Base-by-base conservation (phyloP, 1,140 invertebrate genomes). In the Scylla paramamosain region DNA sequence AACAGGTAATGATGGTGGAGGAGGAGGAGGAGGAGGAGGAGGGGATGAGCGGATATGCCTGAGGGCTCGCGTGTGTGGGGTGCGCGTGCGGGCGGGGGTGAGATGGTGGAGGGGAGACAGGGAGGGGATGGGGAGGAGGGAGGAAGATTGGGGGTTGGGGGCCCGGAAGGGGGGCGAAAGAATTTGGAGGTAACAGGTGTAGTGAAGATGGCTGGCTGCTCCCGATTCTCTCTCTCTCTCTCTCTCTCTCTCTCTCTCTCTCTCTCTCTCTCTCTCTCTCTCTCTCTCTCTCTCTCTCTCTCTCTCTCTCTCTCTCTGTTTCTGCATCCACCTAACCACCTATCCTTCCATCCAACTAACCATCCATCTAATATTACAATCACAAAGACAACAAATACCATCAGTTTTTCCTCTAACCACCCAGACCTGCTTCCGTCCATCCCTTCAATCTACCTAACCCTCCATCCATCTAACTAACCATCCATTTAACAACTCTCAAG, bases 241-340 rank as follows among this genome's bases (percentile, higher is more conserved):
- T 20, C 29, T n/a, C 90, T 52, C 52, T 29, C 25, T 6, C 16
- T 28, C 6, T 28, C 29, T 59, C 90, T 59, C 90, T 91, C 90
- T 59, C 46, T 91, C 45, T 59, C 20, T 91, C 90, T 91, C 90
- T 59, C 39, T 48, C 12, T 91, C 25, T 29, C 90, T 91, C 90
- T 25, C 45, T 91, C 90, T 52, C 90, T 52, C 87, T 25, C 46
- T 45, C 4, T 32, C 28, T 32, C 84, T 31, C n/a, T 29, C 12
- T 31, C 84, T 31, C 84, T 87, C 39, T 29, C 28, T 32, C 84
- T 31, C n/a, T 29, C 12, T 31, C 84, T 31, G 14, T 87, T 16
- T 29, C 29, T 25, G 14, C 20, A 12, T 59, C 52, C 52, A 12
- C 10, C 20, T 59, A 16, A 12, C 52, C 10, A 6, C 48, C 48